A percentile compares a stretch with the other conserved stretches of the same genome.
Evolutionary conservation across 2,113 vertebrate genomes (phyloP).

Genomic region (Labeo rohita): DNA sequence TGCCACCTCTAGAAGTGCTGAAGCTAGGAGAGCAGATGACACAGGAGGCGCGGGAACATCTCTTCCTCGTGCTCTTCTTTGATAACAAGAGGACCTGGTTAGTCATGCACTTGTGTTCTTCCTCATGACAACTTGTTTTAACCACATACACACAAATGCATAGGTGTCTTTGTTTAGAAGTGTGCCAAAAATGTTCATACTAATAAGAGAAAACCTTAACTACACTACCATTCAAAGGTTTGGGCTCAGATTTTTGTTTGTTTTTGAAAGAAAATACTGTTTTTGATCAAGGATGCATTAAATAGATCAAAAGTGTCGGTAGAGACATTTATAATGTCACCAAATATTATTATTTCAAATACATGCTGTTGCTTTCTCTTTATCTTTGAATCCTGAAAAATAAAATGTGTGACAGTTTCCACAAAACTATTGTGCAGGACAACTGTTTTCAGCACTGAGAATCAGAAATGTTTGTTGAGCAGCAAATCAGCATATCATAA

Average conservation of each 20-base stretch:
- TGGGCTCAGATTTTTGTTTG: background rate
- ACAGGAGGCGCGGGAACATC: constrained; percentile 96
- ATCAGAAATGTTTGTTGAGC: background rate
- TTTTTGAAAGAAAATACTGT: no score
- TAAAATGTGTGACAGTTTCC: background rate
- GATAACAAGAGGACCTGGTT: constrained; percentile 99
- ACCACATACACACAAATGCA: no score
- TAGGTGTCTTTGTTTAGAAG: no score
- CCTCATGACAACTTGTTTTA: background rate
- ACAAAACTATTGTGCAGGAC: no score
- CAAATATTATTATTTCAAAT: no score
- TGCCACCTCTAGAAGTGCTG: constrained; percentile 94
- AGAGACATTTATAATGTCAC: background rate
- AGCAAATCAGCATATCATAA: background rate
- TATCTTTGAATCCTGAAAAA: background rate
- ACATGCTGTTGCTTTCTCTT: no score
- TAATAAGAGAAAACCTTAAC: background rate
- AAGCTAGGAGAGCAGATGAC: constrained; percentile 99
- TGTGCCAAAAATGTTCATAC: no score
- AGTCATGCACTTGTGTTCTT: constrained; percentile 61
- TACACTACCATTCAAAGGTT: background rate
- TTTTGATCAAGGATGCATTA: no score
- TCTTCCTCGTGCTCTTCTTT: constrained; percentile 98
- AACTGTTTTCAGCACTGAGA: background rate
- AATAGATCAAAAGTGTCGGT: no score